Percentiles rank a stretch among this genome's conserved stretches.
phyloP scores from a whole-genome alignment of 2,888 invertebrate genomes.

The Elysia crispata region DNA sequence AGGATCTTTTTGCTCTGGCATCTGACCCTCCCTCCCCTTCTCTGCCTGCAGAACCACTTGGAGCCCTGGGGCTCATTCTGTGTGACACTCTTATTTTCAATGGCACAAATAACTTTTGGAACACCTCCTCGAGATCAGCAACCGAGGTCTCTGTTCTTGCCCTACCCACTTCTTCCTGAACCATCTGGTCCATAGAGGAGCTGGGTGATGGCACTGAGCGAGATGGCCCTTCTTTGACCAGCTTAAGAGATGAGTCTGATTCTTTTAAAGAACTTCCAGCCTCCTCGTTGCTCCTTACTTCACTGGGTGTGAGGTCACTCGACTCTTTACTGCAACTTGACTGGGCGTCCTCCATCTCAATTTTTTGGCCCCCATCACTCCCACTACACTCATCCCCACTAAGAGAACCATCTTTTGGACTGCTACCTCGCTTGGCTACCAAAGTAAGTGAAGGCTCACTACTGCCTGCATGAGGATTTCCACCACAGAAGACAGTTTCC shows the following conservation, averaged over 20 bases:
- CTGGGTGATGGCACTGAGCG: slow-evolving; percentile 39
- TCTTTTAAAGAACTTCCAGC: slow-evolving; percentile 76
- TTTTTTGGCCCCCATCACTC: slow-evolving; percentile 36
- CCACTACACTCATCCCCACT: slow-evolving; percentile 50
- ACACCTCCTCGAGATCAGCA: slow-evolving; percentile 37
- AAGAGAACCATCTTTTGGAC: slow-evolving; percentile 45
- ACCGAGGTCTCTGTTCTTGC: neutral
- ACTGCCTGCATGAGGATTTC: slow-evolving; percentile 1
- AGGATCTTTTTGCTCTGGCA: neutral
- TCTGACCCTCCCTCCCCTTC: neutral
- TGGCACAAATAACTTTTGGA: slow-evolving; percentile 48
- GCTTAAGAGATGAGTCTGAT: slow-evolving; percentile 51
- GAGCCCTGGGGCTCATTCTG: neutral
- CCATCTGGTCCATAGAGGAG: slow-evolving; percentile 38
- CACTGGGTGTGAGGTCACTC: slow-evolving; percentile 75
- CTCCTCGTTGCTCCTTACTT: slow-evolving; percentile 68
- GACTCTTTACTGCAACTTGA: slow-evolving; percentile 51
- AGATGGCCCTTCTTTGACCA: slow-evolving; percentile 21
- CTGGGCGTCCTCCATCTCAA: slow-evolving; percentile 49
- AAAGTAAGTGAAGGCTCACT: neutral
- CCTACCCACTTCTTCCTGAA: slow-evolving; percentile 24
- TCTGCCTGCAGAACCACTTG: neutral
- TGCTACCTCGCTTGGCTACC: slow-evolving; percentile 31
- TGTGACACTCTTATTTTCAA: slow-evolving; percentile 38
- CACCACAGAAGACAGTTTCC: slow-evolving; percentile 36